Base-by-base conservation (phyloP, 2,113 vertebrate genomes). In the Panurus biarmicus region DNA sequence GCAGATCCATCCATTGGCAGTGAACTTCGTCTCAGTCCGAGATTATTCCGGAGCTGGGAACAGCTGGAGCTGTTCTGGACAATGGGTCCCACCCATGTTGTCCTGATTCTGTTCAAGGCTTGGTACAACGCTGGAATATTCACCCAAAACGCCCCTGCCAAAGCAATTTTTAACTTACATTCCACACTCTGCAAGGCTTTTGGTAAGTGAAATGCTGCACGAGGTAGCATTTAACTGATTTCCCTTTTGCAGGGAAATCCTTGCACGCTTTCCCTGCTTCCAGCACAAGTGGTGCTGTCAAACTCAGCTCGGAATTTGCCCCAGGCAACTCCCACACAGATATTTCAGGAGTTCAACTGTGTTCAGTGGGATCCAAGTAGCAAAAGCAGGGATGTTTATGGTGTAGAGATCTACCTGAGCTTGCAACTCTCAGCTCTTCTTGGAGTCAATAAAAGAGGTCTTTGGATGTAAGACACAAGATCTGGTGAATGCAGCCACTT, bases 221-320 rank as follows among this genome's bases (percentile, higher is more conserved):
- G 5, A 4, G 5, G 4, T 2, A 11, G 8, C 10, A 6, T 42
- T n/a, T 7, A 11, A 13, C 6, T 14, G 47, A 12, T 13, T 44
- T 66, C 33, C 11, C 17, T 70, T 45, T 73, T 8, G 28, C 65
- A 28, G 11, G 25, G 17, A 50, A 83, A 57, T 15, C 21, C 12
- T 31, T 40, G 22, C 13, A 19, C 42, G 0, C 2, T 10, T 83
- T 14, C n/a, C 70, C 40, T 36, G 10, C 18, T 33, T 38, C 58
- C 56, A 71, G 38, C 15, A 36, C 0, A 1, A 73, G 35, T 7
- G 3, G 21, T 3, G 15, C 15, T 40, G 22, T 31, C n/a, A 66
- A 86, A 77, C 17, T 58, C 14, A 3, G 5, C 14, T 47, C 4
- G 13, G 35, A 45, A 18, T 44, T 86, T 10, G 16, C 67, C 47